phyloP scores from a whole-genome alignment of 1,140 invertebrate species.

The Vanessa atalanta region DNA sequence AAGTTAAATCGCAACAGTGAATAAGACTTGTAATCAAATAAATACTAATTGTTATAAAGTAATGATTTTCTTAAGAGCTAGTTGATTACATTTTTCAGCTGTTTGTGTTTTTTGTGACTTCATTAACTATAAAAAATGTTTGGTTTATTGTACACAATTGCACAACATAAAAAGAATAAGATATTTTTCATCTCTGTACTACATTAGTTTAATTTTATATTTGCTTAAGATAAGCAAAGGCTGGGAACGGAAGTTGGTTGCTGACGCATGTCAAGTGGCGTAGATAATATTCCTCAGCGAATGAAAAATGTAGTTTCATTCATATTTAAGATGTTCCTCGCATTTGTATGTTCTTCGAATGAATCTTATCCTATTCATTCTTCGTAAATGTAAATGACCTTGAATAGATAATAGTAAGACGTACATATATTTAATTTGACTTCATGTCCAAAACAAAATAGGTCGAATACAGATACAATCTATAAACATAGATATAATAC shows the following conservation, averaged over 20 bases:
- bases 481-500: no score
- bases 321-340: neutral
- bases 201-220: slow-evolving; percentile 72
- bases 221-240: slow-evolving; percentile 67
- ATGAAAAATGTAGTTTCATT: slow-evolving; percentile 36
- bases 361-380: neutral
- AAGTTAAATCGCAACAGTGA: no score
- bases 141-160: slow-evolving; percentile 48
- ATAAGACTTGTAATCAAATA: no score
- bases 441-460: no score
- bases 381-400: neutral
- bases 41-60: no score
- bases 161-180: slow-evolving; percentile 54
- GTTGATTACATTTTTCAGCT: slow-evolving; percentile 23
- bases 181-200: slow-evolving; percentile 52
- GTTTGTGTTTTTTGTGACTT: slow-evolving; percentile 15
- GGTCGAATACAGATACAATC: no score
- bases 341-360: neutral
- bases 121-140: slow-evolving; percentile 28
- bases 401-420: neutral
- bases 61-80: neutral
- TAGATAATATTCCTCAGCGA: slow-evolving; percentile 52
- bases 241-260: slow-evolving; percentile 72
- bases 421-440: no score
- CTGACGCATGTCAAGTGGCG: slow-evolving; percentile 58